Evolutionary conservation across 2,113 vertebrate species (phyloP).

Genomic region (Coreoperca whiteheadi): DNA sequence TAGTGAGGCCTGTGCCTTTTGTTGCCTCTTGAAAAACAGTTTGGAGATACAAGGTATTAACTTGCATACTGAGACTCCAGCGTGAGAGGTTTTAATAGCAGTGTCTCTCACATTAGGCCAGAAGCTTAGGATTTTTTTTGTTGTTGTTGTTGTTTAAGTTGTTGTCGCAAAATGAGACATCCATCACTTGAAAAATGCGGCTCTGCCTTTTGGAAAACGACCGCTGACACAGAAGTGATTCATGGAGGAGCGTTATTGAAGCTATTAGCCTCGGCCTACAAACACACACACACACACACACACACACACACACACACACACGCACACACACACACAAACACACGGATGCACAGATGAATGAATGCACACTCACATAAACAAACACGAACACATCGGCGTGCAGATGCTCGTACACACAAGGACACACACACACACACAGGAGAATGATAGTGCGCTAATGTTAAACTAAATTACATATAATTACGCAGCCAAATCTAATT

Average conservation of each 20-base stretch:
- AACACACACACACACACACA: background rate
- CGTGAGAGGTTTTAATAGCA: background rate
- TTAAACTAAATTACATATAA: conserved; percentile 37
- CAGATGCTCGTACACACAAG: background rate
- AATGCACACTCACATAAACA: background rate
- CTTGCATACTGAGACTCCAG: background rate
- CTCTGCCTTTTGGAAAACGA: conserved; percentile 21
- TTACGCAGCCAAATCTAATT: conserved; percentile 26
- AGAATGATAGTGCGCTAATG: conserved; percentile 22
- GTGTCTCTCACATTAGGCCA: background rate
- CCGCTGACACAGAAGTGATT: conserved; percentile 37
- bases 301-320: background rate
- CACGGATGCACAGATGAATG: background rate
- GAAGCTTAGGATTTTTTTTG: no score
- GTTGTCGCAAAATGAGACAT: conserved; percentile 25
- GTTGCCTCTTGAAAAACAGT: background rate
- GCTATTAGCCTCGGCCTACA: conserved; percentile 22
- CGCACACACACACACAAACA: no score
- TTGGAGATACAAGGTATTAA: background rate
- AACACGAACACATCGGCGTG: background rate
- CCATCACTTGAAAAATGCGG: conserved; percentile 31
- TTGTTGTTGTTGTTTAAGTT: background rate
- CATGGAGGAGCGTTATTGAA: conserved; percentile 32
- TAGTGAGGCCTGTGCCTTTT: no score
- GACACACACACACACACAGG: background rate